phyloP scores from a whole-genome alignment of 1,140 invertebrate genomes.

The Cataglyphis hispanica region DNA sequence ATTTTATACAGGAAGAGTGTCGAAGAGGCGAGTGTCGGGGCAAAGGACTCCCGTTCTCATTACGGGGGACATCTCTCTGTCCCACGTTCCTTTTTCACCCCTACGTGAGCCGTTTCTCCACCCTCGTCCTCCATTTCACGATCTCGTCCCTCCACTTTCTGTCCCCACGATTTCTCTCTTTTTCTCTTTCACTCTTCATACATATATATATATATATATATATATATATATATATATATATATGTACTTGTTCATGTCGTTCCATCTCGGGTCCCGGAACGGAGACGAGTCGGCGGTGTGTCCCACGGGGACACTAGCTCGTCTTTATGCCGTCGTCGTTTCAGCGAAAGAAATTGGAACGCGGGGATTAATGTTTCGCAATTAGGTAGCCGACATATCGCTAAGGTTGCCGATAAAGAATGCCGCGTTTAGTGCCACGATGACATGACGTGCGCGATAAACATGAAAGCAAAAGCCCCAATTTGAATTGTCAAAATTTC shows the following conservation, averaged over 20 bases:
- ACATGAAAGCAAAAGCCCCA: too few species aligned
- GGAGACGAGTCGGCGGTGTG: slow-evolving; percentile 25
- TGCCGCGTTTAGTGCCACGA: slow-evolving; percentile 4
- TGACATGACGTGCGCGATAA: not conserved
- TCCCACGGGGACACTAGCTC: slow-evolving; percentile 45
- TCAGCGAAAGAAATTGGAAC: slow-evolving; percentile 63
- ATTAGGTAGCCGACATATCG: slow-evolving; percentile 59
- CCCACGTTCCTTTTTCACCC: not conserved
- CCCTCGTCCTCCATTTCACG: slow-evolving; percentile 22
- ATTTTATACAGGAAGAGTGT: slow-evolving; percentile 67
- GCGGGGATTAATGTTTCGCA: slow-evolving; percentile 73
- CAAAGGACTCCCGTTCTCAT: slow-evolving; percentile 21
- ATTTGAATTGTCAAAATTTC: slow-evolving; percentile 4
- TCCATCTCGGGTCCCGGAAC: slow-evolving; percentile 16
- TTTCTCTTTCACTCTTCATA: slow-evolving; percentile 15
- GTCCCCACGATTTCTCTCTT: not conserved
- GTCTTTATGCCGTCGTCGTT: slow-evolving; percentile 45
- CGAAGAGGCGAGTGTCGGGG: slow-evolving; percentile 33
- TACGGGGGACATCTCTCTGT: slow-evolving; percentile 44
- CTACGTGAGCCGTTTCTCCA: slow-evolving; percentile 55
- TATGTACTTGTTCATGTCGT: slow-evolving; percentile 23
- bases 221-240: not conserved
- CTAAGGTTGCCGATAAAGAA: slow-evolving; percentile 37
- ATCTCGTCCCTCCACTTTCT: slow-evolving; percentile 26
- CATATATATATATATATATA: slow-evolving; percentile 19